Conservation (phyloP, 2,113 vertebrate species). For the Oreochromis aureus region DNA sequence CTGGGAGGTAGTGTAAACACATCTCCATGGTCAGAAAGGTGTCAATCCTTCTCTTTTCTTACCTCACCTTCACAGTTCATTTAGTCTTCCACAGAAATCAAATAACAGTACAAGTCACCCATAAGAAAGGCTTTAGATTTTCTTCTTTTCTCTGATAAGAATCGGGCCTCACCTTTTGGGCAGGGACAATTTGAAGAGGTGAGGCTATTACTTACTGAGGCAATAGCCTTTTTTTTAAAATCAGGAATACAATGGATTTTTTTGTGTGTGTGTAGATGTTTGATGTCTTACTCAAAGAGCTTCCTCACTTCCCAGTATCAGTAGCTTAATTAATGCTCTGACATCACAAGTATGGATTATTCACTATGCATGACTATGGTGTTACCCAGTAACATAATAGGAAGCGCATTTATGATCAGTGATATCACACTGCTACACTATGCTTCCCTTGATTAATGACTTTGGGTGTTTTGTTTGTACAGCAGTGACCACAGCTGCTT, state of each 20-base stretch:
- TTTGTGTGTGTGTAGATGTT: not conserved
- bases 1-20: conserved; percentile 31
- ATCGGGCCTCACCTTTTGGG: conserved; percentile 15
- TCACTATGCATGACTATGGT: not conserved
- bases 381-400: not conserved
- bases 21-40: conserved; percentile 38
- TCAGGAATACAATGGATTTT: not conserved
- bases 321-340: not conserved
- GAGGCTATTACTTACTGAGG: conserved; percentile 12
- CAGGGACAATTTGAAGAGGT: conserved; percentile 9
- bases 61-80: conserved; percentile 60
- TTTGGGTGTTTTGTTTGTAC: conserved; percentile 26
- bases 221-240: not conserved
- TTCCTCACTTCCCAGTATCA: not conserved
- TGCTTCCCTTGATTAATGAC: conserved; percentile 28
- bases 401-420: not conserved
- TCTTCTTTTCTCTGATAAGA: conserved; percentile 24
- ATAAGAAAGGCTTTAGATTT: not conserved
- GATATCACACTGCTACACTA: not conserved
- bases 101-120: conserved; percentile 12
- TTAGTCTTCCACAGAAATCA: conserved; percentile 34
- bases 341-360: not conserved
- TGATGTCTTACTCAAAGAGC: not conserved
- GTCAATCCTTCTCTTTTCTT: conserved; percentile 39
- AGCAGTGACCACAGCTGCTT: conserved; percentile 31